These are phyloP conservation scores for Thunnus albacares DNA, from an alignment of 2,797 vertebrate genomes.

Conservation along the genomic window DNA sequence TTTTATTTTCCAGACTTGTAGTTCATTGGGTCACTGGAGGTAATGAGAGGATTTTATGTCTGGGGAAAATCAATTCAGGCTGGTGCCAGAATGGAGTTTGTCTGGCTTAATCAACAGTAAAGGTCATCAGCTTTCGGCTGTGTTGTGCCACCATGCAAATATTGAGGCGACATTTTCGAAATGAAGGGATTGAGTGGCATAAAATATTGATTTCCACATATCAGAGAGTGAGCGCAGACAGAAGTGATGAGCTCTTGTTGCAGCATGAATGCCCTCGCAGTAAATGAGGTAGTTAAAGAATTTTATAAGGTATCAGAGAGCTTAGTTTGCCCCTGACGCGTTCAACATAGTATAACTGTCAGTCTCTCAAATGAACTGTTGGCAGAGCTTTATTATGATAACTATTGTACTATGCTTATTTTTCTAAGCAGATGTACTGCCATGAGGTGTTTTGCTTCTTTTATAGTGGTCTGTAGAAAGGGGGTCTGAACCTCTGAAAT, in stretches of 20 bases:
- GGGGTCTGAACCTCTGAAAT: slow-evolving; percentile 5
- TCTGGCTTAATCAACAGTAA: slow-evolving; percentile 40
- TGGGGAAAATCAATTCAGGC: slow-evolving; percentile 18
- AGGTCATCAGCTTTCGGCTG: not conserved
- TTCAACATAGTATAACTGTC: not conserved
- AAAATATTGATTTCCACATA: slow-evolving; percentile 45
- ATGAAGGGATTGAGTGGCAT: slow-evolving; percentile 10
- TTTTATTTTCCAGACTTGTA: slow-evolving; percentile 26
- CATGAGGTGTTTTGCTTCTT: not conserved
- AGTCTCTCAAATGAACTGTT: slow-evolving; percentile 5
- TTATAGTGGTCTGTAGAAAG: not conserved
- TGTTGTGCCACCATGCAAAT: slow-evolving; percentile 7
- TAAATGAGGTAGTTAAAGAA: slow-evolving; percentile 30
- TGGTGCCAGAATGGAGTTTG: slow-evolving; percentile 28
- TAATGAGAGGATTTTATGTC: slow-evolving; percentile 49
- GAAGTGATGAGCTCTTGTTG: slow-evolving; percentile 24
- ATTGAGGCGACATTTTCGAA: slow-evolving; percentile 23
- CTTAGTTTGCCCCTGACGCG: not conserved
- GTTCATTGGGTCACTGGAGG: slow-evolving; percentile 21
- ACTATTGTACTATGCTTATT: not conserved
- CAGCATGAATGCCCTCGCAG: slow-evolving; percentile 13
- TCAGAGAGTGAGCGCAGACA: slow-evolving; percentile 13
- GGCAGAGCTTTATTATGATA: not conserved
- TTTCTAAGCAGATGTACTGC: not conserved
- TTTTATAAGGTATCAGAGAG: slow-evolving; percentile 1